Conservation (phyloP, 2,113 vertebrate species). For the Irena cyanogastra region DNA sequence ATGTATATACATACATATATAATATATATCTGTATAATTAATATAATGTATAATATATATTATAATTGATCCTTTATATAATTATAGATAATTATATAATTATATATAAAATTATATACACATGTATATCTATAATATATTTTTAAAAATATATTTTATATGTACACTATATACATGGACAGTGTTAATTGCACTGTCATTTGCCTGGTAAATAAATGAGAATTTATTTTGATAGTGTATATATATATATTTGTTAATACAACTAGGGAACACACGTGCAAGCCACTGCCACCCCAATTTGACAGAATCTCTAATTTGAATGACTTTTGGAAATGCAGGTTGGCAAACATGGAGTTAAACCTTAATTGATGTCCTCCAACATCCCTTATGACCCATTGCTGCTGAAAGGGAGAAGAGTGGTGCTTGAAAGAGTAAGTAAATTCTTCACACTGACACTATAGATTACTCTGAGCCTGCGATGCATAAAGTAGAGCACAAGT, state of each 20-base stretch:
- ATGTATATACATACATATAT: no score
- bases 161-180: no score
- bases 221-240: neutral
- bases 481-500: neutral
- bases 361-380: neutral
- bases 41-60: no score
- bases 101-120: no score
- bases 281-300: neutral
- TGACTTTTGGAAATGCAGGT: neutral
- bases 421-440: neutral
- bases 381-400: neutral
- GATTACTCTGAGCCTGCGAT: neutral
- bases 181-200: no score
- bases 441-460: neutral
- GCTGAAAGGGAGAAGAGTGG: neutral
- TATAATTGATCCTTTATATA: no score
- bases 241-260: neutral
- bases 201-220: slow-evolving; percentile 6
- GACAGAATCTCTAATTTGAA: neutral
- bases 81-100: no score
- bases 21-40: no score
- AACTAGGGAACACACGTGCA: neutral
- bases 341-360: neutral
- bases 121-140: no score
- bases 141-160: no score